Evolutionary conservation across 2,888 invertebrate species (phyloP).

Genomic region (Meteorus colon): DNA sequence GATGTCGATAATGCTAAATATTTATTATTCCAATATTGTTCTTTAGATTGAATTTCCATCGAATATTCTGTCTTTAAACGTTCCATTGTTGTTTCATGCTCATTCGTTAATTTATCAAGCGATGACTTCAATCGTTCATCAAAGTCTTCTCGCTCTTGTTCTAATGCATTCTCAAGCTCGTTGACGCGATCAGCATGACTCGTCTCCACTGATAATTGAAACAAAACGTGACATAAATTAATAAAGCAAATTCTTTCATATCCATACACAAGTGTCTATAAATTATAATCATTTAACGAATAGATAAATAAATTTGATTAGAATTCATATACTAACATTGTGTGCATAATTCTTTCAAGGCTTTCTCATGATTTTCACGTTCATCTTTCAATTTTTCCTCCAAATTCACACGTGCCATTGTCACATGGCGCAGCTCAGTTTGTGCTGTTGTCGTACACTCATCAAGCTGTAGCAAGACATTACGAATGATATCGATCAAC

Average conservation of each 20-base stretch:
- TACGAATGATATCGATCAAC: conserved; percentile 32
- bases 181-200: conserved; percentile 60
- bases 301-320: conserved; percentile 24
- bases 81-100: conserved; percentile 63
- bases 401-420: conserved; percentile 67
- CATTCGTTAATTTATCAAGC: conserved; percentile 60
- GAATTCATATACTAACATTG: conserved; percentile 60
- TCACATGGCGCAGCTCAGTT: conserved; percentile 73
- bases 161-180: conserved; percentile 58
- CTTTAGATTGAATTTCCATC: conserved; percentile 36
- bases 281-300: neutral
- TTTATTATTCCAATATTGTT: conserved; percentile 29
- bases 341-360: conserved; percentile 62
- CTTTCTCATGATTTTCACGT: conserved; percentile 67
- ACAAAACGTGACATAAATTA: conserved; percentile 33
- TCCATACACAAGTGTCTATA: neutral
- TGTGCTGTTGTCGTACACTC: conserved; percentile 67
- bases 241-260: conserved; percentile 2
- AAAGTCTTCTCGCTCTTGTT: conserved; percentile 63
- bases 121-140: conserved; percentile 61
- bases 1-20: conserved; percentile 19
- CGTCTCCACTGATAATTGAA: conserved; percentile 60
- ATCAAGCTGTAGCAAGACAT: conserved; percentile 30
- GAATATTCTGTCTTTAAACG: conserved; percentile 69
- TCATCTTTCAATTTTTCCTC: conserved; percentile 71